These are phyloP conservation scores for Cybosia mesomella DNA, from an alignment of 2,888 invertebrate genomes.

Conservation along the genomic window DNA sequence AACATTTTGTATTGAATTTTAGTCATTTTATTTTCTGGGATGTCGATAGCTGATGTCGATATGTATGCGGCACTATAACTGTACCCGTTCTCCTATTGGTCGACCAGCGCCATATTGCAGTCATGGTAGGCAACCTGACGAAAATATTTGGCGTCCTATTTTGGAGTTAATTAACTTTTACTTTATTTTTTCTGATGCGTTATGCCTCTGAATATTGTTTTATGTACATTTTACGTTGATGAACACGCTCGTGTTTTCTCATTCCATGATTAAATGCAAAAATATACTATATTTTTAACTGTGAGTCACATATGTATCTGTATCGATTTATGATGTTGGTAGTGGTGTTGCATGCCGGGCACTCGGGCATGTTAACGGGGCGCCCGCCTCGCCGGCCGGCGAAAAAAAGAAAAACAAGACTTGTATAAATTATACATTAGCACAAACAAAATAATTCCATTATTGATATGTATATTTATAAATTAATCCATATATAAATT, in stretches of 20 bases:
- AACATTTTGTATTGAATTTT: too few relatives aligned
- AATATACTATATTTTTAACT: conserved; percentile 23
- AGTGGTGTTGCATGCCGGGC: conserved; percentile 36
- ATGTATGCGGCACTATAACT: conserved; percentile 45
- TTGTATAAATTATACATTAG: neutral
- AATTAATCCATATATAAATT: too few relatives aligned
- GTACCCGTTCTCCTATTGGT: conserved; percentile 67
- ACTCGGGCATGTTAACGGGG: conserved; percentile 20
- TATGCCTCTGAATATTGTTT: conserved; percentile 1
- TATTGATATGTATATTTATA: too few relatives aligned
- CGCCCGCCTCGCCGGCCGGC: conserved; percentile 49
- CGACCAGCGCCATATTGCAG: conserved; percentile 51
- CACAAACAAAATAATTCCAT: neutral
- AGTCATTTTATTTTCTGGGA: too few relatives aligned
- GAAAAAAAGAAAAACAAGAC: conserved; percentile 34
- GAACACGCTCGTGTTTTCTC: neutral
- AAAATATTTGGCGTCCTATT: conserved; percentile 50
- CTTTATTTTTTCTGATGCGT: conserved; percentile 12
- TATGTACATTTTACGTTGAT: conserved; percentile 26
- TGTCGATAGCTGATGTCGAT: conserved; percentile 57
- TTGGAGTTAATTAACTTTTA: conserved; percentile 26
- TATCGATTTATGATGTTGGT: conserved; percentile 61
- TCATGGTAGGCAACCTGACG: conserved; percentile 66
- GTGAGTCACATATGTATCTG: conserved; percentile 67
- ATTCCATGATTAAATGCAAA: conserved; percentile 8